phyloP scores from a whole-genome alignment of 2,113 vertebrate genomes.

The Oreochromis niloticus region DNA sequence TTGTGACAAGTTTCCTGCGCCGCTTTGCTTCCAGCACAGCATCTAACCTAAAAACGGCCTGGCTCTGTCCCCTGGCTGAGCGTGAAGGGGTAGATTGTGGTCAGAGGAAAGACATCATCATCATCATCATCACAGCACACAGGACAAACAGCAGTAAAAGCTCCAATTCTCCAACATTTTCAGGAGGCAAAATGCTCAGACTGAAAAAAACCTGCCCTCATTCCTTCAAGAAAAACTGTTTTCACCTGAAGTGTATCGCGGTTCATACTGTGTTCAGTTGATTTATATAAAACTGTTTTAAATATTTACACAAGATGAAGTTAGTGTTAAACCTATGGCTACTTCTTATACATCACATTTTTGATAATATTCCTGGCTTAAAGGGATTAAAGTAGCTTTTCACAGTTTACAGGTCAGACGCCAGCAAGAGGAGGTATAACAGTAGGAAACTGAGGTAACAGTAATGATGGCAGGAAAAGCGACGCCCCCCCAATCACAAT shows the following conservation, averaged over 20 bases:
- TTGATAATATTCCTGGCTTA: background rate
- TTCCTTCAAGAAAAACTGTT: background rate
- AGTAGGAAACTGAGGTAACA: background rate
- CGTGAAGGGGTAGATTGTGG: background rate
- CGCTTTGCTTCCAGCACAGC: background rate
- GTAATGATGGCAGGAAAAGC: background rate
- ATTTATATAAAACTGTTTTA: background rate
- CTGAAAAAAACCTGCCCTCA: background rate
- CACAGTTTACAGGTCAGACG: background rate
- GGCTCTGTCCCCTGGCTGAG: background rate
- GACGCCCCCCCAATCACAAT: background rate
- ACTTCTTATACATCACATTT: background rate
- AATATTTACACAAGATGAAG: background rate
- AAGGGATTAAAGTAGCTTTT: background rate
- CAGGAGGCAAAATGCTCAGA: background rate
- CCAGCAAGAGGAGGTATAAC: background rate
- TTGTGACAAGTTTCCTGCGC: background rate
- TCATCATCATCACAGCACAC: background rate
- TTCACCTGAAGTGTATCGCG: background rate
- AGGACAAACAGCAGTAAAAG: background rate
- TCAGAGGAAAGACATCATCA: background rate
- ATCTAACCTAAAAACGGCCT: background rate
- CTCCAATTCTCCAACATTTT: background rate
- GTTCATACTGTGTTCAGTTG: background rate
- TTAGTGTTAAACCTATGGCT: background rate